A percentile compares a stretch with the other conserved stretches of the same genome.
phyloP scores from a whole-genome alignment of 2,888 invertebrate genomes.

The Agrilus cyanescens region DNA sequence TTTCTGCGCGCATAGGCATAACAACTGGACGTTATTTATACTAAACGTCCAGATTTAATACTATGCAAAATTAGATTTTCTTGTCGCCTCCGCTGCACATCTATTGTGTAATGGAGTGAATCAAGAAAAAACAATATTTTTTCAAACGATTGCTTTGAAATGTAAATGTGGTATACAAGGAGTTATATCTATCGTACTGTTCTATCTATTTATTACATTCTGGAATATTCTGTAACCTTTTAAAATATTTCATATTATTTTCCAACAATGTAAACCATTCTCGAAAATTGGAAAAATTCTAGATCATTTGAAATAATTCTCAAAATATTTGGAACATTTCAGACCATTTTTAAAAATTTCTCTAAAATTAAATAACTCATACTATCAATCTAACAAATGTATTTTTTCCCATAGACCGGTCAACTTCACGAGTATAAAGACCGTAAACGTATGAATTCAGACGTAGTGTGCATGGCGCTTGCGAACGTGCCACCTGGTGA shows the following conservation, averaged over 20 bases:
- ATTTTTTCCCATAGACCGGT: conserved; percentile 63
- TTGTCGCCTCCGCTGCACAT: conserved; percentile 33
- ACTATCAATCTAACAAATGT: conserved; percentile 7
- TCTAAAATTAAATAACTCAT: no score
- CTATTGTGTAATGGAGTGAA: conserved; percentile 33
- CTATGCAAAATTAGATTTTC: conserved; percentile 27
- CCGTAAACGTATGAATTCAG: conserved; percentile 89
- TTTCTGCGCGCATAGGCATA: conserved; percentile 15
- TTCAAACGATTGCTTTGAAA: no score
- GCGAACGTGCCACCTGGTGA: conserved; percentile 93
- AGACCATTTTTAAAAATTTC: no score
- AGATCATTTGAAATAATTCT: no score
- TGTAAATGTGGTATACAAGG: not conserved
- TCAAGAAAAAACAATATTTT: conserved; percentile 26
- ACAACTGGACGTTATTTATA: conserved; percentile 11
- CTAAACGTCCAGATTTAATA: conserved; percentile 15
- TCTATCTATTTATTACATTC: no score
- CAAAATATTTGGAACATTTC: no score
- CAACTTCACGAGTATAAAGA: conserved; percentile 98
- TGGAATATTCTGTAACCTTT: no score
- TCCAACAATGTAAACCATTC: no score
- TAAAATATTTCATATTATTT: no score
- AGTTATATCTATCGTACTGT: no score
- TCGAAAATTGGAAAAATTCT: no score
- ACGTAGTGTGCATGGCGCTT: conserved; percentile 97